phyloP scores from a whole-genome alignment of 2,113 vertebrate genomes.

The Nanorana parkeri region DNA sequence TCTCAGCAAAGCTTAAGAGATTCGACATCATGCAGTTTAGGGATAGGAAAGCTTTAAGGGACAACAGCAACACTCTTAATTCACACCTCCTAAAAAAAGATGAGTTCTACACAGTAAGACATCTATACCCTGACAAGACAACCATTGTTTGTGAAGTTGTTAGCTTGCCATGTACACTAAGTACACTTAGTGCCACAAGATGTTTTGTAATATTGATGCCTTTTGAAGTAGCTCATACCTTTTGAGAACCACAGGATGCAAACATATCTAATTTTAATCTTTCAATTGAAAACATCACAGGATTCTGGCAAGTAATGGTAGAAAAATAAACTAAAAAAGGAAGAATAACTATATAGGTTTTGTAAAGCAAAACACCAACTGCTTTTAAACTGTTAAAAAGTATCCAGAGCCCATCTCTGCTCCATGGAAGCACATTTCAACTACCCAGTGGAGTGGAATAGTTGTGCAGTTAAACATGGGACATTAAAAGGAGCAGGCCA shows the following conservation, averaged over 20 bases:
- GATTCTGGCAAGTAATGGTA: accelerated
- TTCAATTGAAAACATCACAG: conserved; percentile 27
- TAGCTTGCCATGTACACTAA: conserved; percentile 25
- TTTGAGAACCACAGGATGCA: neutral
- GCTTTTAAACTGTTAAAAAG: too few relatives aligned
- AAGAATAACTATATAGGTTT: neutral
- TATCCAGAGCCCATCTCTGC: too few relatives aligned
- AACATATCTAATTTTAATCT: neutral
- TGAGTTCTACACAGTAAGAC: neutral
- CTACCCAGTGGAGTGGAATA: too few relatives aligned
- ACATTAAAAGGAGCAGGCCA: too few relatives aligned
- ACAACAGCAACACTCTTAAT: neutral
- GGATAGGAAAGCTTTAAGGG: neutral
- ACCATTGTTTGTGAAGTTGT: conserved; percentile 29
- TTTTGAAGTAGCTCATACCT: conserved; percentile 3
- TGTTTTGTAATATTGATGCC: neutral
- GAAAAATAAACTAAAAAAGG: neutral
- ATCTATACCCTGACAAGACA: neutral
- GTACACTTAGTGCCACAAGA: conserved; percentile 4
- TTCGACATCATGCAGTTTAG: too few relatives aligned
- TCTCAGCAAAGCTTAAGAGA: too few relatives aligned
- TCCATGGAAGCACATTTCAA: too few relatives aligned
- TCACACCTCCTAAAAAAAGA: conserved; percentile 30
- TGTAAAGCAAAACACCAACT: too few relatives aligned
- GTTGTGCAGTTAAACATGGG: too few relatives aligned